Percentiles rank a stretch among this genome's conserved stretches.
phyloP scores from a whole-genome alignment of 2,797 vertebrate genomes.

The Anas bernieri region DNA sequence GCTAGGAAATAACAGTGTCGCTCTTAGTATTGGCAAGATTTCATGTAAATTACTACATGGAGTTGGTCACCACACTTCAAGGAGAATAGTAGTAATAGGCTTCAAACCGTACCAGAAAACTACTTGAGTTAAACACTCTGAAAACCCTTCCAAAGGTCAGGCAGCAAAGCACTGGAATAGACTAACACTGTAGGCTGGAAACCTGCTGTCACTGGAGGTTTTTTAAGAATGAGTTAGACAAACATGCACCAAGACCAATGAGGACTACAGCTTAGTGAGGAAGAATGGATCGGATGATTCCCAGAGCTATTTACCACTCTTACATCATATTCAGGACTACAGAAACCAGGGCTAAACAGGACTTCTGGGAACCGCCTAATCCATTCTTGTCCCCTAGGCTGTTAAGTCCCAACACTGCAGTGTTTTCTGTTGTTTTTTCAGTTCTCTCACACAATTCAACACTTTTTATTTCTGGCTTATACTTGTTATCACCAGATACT shows the following conservation, averaged over 20 bases:
- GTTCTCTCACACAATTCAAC: not conserved
- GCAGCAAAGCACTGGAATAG: not conserved
- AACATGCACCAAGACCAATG: not conserved
- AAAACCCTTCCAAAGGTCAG: not conserved
- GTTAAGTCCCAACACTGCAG: not conserved
- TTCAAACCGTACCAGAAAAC: not conserved
- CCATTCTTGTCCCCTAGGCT: not conserved
- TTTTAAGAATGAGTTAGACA: not conserved
- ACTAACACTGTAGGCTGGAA: not conserved
- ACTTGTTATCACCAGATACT: not conserved
- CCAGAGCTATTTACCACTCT: accelerated
- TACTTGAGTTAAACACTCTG: not conserved
- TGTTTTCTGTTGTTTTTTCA: accelerated
- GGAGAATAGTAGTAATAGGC: not conserved
- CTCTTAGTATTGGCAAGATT: not conserved
- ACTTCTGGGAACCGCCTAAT: not conserved
- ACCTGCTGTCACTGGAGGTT: accelerated
- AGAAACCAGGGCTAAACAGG: not conserved
- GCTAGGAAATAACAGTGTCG: not conserved
- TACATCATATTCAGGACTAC: not conserved
- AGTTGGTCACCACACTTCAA: not conserved
- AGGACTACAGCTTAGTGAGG: not conserved
- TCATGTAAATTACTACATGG: not conserved
- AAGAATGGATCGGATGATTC: not conserved
- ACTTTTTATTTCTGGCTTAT: not conserved